phyloP scores from a whole-genome alignment of 2,113 vertebrate species.

The Actinemys pallida region DNA sequence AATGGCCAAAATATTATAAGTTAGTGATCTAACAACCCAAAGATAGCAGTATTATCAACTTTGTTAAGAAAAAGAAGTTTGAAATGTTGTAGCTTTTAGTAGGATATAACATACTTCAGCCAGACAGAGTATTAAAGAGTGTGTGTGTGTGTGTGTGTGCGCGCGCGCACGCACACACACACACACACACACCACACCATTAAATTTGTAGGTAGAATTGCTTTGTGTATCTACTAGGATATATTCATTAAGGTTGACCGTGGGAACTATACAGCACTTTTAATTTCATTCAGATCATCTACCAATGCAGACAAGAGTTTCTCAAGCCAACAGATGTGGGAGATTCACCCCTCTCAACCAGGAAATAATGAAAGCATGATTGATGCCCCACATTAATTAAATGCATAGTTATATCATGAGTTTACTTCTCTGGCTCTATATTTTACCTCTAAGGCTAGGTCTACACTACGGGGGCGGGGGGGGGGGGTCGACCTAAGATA shows the following conservation, averaged over 20 bases:
- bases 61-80: background rate
- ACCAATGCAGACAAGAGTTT: background rate
- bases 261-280: background rate
- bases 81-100: slow-evolving; percentile 38
- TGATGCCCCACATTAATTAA: background rate
- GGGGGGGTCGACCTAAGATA: no score
- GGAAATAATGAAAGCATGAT: background rate
- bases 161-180: no score
- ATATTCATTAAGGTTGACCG: rapidly evolving
- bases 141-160: background rate
- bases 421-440: background rate
- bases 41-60: background rate
- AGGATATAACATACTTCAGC: background rate
- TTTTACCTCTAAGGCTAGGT: background rate
- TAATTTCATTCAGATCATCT: background rate
- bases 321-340: background rate
- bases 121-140: background rate
- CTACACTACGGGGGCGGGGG: no score
- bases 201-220: background rate
- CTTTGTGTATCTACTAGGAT: background rate
- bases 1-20: background rate
- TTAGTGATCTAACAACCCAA: slow-evolving; percentile 1
- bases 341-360: background rate
- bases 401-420: background rate
- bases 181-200: no score